Base-by-base conservation (phyloP, 2,113 vertebrate genomes). In the Gnathonemus longibarbis region DNA sequence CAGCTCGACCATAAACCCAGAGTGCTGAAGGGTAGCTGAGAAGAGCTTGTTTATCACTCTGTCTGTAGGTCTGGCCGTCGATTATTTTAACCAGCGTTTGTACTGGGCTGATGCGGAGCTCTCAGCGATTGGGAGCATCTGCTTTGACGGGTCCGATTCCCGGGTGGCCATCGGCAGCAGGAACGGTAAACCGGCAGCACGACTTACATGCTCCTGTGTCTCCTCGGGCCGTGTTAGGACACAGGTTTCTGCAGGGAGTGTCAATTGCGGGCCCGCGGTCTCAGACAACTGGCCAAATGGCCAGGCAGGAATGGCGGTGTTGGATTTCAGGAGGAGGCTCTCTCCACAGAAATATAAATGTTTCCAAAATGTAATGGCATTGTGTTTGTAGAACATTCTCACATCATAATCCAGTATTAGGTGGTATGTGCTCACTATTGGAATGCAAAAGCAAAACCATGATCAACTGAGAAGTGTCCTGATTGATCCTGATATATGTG, bases 91-190 rank as follows among this genome's bases (percentile, higher is more conserved):
- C 93, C 98, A 98, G 46, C 97, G 98, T 50, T 94, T 99, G 91
- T 99, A 98, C 92, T 99, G 98, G 98, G 98, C 98, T 83, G 98
- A 99, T 93, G 97, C 98, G 74, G 98, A 99, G 91, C 96, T 99
- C 8, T 99, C 98, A 2, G 90, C 97, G 53, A 98, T 99, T 90
- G 98, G 98, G 62, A 99, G 98, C 42, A 95, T 99, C 92, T 95
- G 96, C 66, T 96, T 98, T 50, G 98, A 99, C 90, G 98, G 98
- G 1, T 98, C 98, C 0, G 95, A 97, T 92, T 95, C 96, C 19
- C 95, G 97, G 46, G 95, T 98, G 91, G 96, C 96, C 91, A 96
- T 99, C 91, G 96, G 95, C 91, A 95, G 97, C 87, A 97, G 96
- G 94, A 97, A 99, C 94, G 98, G 98, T 99, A 95, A 89, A 3